Conservation (phyloP, 2,888 invertebrate species). For the Rugalucina vietnamica region DNA sequence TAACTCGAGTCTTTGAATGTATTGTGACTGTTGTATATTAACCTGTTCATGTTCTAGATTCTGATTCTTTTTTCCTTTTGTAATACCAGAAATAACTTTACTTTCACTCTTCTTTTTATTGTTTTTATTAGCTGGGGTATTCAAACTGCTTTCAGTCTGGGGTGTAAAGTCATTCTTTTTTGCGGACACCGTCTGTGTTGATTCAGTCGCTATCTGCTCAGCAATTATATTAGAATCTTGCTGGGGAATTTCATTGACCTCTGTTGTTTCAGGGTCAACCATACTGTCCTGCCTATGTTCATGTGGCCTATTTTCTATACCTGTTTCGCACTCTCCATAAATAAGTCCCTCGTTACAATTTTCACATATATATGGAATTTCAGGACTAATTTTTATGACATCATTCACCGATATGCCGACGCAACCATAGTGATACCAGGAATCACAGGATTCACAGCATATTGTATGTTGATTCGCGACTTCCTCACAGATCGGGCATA, state of each 20-base stretch:
- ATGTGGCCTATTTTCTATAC: no score
- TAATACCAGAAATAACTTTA: background rate
- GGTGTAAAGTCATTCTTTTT: no score
- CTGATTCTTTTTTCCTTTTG: background rate
- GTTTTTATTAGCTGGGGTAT: background rate
- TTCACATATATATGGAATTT: background rate
- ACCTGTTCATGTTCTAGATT: background rate
- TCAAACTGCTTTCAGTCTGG: no score
- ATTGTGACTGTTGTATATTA: background rate
- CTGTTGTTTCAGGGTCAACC: no score
- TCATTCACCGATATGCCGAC: background rate
- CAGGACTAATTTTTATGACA: background rate
- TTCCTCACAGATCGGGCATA: background rate
- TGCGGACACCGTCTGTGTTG: no score
- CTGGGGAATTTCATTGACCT: no score
- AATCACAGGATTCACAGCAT: background rate
- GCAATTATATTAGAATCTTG: no score
- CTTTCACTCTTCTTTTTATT: background rate
- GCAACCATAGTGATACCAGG: background rate
- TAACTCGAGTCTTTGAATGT: background rate
- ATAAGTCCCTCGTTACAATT: background rate
- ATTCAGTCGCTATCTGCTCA: no score
- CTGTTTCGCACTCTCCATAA: no score
- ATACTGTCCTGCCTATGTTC: no score
- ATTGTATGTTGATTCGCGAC: background rate